These are phyloP conservation scores for Conchocele bisecta DNA, from an alignment of 2,888 invertebrate genomes.

Conservation along the genomic window DNA sequence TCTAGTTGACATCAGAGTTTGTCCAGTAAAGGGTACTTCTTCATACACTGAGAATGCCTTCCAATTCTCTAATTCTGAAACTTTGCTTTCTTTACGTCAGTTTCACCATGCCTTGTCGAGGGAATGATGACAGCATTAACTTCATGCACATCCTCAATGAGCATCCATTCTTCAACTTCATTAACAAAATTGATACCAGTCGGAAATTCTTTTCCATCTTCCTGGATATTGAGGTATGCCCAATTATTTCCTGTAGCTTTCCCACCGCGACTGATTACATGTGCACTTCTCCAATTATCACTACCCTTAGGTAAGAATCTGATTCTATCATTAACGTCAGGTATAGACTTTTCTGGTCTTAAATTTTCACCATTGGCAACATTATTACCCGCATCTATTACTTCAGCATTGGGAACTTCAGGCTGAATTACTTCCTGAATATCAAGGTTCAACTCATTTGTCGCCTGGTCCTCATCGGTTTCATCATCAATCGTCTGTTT, in stretches of 20 bases:
- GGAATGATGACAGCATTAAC: constrained; percentile 21
- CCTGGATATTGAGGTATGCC: constrained; percentile 33
- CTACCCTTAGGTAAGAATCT: neutral
- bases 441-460: too few relatives aligned
- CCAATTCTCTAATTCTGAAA: constrained; percentile 37
- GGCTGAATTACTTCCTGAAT: too few relatives aligned
- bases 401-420: neutral
- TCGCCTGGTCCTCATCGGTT: neutral
- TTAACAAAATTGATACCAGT: constrained; percentile 26
- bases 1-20: constrained; percentile 33
- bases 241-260: constrained; percentile 43
- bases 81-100: constrained; percentile 25
- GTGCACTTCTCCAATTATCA: constrained; percentile 32
- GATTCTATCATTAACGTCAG: constrained; percentile 21
- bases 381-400: neutral
- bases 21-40: constrained; percentile 22
- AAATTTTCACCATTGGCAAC: neutral
- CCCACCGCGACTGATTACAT: constrained; percentile 26
- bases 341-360: constrained; percentile 1
- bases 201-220: constrained; percentile 5
- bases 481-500: neutral
- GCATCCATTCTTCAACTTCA: constrained; percentile 27
- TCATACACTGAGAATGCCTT: constrained; percentile 25
- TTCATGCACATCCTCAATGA: constrained; percentile 1
- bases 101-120: constrained; percentile 20